phyloP scores from a whole-genome alignment of 2,797 vertebrate species.

The Leuciscus waleckii region DNA sequence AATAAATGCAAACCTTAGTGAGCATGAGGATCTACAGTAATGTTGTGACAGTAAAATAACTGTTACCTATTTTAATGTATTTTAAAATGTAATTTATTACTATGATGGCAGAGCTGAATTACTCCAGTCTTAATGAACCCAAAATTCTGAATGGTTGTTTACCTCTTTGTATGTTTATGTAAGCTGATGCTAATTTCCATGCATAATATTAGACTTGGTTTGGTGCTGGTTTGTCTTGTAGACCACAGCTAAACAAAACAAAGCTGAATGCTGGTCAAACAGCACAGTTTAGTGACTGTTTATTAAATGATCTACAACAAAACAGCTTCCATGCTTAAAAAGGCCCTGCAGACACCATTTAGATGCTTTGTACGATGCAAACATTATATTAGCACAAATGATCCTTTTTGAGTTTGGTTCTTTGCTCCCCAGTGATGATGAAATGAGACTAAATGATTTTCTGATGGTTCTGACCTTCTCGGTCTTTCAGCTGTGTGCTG shows the following conservation, averaged over 20 bases:
- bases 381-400: constrained; percentile 44
- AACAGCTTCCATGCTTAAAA: constrained; percentile 25
- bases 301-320: constrained; percentile 31
- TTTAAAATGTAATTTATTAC: not conserved
- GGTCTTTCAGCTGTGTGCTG: constrained; percentile 9
- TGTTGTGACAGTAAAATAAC: not conserved
- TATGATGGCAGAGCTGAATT: not conserved
- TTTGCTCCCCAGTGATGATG: constrained; percentile 36
- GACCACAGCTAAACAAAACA: not conserved
- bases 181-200: not conserved
- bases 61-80: not conserved
- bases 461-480: constrained; percentile 46
- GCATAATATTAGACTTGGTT: not conserved
- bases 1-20: no score
- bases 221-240: not conserved
- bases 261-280: not conserved
- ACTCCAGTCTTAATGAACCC: not conserved
- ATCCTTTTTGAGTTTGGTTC: constrained; percentile 18
- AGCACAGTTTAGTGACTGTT: not conserved
- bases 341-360: constrained; percentile 19
- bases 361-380: constrained; percentile 18
- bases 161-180: not conserved
- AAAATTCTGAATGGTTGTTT: not conserved
- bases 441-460: constrained; percentile 52
- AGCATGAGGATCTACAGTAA: no score